phyloP scores from a whole-genome alignment of 2,113 vertebrate species.

The Sula dactylatra region DNA sequence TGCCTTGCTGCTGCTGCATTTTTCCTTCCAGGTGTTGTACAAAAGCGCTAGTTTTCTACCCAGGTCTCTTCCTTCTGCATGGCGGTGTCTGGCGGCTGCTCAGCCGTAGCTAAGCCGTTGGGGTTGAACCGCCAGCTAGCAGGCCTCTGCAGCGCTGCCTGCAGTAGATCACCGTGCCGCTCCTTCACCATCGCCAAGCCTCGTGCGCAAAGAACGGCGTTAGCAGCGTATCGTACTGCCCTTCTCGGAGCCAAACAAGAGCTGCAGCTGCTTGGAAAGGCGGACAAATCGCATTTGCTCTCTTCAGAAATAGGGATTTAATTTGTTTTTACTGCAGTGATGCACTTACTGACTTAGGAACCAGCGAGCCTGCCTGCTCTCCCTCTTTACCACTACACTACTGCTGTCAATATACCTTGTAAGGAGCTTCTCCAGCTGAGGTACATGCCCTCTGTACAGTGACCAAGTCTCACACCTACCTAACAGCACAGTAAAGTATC shows the following conservation, averaged over 20 bases:
- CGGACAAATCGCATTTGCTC: background rate
- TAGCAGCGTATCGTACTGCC: background rate
- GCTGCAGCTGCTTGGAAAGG: rapidly evolving
- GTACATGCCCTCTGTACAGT: rapidly evolving
- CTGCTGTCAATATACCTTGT: rapidly evolving
- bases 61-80: background rate
- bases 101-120: background rate
- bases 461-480: background rate
- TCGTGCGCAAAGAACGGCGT: rapidly evolving
- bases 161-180: no score
- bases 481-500: background rate
- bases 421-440: background rate
- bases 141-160: background rate
- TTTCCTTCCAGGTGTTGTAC: rapidly evolving
- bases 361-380: background rate
- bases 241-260: background rate
- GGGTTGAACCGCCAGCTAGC: no score
- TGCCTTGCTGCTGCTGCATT: background rate
- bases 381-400: rapidly evolving
- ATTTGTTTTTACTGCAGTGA: background rate
- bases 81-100: background rate
- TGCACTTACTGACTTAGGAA: background rate
- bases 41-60: rapidly evolving
- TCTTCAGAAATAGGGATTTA: background rate
- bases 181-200: background rate